Conservation (phyloP, 2,888 invertebrate genomes). For the Meiosimyza decipiens region DNA sequence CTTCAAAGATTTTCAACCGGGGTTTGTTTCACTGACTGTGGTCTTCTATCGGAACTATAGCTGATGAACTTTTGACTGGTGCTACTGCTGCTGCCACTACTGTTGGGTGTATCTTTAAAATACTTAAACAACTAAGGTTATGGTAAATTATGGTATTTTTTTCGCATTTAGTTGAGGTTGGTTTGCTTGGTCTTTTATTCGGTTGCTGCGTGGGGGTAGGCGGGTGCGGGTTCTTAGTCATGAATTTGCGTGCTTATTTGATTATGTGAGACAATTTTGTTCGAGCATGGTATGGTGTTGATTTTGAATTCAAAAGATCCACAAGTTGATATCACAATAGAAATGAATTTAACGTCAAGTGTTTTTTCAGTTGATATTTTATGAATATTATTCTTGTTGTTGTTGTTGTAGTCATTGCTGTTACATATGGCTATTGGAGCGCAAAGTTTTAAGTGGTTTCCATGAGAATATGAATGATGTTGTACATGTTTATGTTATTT, state of each 20-base stretch:
- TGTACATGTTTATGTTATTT: background rate
- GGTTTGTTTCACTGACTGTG: too few relatives aligned
- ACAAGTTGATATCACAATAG: constrained; percentile 6
- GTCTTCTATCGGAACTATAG: too few relatives aligned
- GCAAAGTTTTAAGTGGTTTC: constrained; percentile 41
- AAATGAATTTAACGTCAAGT: background rate
- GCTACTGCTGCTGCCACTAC: too few relatives aligned
- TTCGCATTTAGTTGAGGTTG: too few relatives aligned
- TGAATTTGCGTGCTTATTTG: background rate
- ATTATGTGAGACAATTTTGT: background rate
- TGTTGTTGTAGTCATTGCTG: constrained; percentile 5
- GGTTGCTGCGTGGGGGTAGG: background rate
- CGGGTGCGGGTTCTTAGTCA: background rate
- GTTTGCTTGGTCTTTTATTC: background rate
- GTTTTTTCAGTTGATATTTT: constrained; percentile 7
- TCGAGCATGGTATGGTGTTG: background rate
- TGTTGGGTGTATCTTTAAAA: too few relatives aligned
- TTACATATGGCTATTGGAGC: constrained; percentile 30
- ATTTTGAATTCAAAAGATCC: background rate
- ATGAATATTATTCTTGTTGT: constrained; percentile 10
- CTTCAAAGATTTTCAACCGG: constrained; percentile 60
- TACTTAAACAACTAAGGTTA: too few relatives aligned
- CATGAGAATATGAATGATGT: constrained; percentile 2
- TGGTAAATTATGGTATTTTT: too few relatives aligned
- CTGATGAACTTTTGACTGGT: too few relatives aligned